Conservation (phyloP, 2,113 vertebrate species). For the Dendrocopos noguchii region DNA sequence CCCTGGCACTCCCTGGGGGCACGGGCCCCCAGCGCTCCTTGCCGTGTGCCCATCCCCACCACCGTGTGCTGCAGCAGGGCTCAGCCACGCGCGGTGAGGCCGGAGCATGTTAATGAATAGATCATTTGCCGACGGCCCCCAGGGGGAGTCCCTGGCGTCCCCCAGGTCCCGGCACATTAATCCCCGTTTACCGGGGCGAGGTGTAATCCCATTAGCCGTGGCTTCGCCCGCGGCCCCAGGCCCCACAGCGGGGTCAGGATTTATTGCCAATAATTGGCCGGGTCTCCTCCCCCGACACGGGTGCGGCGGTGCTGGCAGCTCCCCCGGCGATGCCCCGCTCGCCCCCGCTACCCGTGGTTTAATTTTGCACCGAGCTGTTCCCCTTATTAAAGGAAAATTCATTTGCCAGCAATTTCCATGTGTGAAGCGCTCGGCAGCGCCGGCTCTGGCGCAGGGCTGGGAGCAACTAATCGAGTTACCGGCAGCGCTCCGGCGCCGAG, state of each 20-base stretch:
- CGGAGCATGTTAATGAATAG: conserved; percentile 25
- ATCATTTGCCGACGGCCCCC: conserved; percentile 31
- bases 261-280: conserved; percentile 54
- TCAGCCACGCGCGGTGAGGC: not conserved
- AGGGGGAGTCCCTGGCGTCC: not conserved
- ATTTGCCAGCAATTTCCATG: conserved; percentile 72
- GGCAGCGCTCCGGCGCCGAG: not conserved
- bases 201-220: conserved; percentile 35
- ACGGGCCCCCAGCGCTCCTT: rapidly evolving
- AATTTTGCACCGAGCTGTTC: conserved; percentile 40
- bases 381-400: conserved; percentile 71
- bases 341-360: not conserved
- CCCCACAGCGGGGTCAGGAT: not conserved
- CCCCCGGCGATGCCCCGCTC: not conserved
- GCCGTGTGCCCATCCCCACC: too few species aligned
- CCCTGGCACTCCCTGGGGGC: rapidly evolving
- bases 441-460: not conserved
- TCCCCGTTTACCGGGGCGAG: not conserved
- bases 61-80: not conserved
- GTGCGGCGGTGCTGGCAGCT: not conserved
- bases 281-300: conserved; percentile 23
- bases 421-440: not conserved
- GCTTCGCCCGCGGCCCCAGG: not conserved
- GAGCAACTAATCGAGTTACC: conserved; percentile 58
- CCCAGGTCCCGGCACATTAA: not conserved